These are phyloP conservation scores for Fissipunctia ypsillon DNA, from an alignment of 2,888 invertebrate species.

Conservation along the genomic window DNA sequence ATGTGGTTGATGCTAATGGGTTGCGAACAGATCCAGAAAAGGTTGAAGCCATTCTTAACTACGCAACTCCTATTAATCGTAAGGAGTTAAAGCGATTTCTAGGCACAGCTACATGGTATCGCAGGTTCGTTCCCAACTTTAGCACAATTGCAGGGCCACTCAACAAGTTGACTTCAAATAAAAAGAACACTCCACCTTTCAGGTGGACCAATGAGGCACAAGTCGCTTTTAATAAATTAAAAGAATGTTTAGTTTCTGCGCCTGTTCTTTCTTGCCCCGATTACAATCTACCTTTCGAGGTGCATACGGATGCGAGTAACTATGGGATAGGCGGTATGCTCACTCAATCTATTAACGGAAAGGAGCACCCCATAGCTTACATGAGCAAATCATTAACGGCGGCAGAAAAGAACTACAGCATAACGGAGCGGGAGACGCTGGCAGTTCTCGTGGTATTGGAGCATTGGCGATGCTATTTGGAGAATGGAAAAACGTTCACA, in stretches of 20 bases:
- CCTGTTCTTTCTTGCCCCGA: slow-evolving; percentile 10
- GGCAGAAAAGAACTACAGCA: slow-evolving; percentile 6
- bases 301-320: slow-evolving; percentile 10
- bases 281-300: slow-evolving; percentile 7
- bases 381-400: slow-evolving; percentile 6
- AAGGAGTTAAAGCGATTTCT: too few relatives aligned
- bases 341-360: background rate
- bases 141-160: too few relatives aligned
- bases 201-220: too few relatives aligned
- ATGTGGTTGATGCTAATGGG: slow-evolving; percentile 4
- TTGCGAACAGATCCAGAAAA: slow-evolving; percentile 3
- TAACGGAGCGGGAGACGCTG: slow-evolving; percentile 3
- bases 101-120: too few relatives aligned
- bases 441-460: background rate
- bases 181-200: too few relatives aligned
- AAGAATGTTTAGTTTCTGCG: background rate
- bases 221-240: too few relatives aligned
- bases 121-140: too few relatives aligned
- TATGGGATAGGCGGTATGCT: slow-evolving; percentile 11
- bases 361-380: slow-evolving; percentile 3
- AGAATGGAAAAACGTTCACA: slow-evolving; percentile 4
- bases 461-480: slow-evolving; percentile 9
- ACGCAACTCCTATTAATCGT: too few relatives aligned
- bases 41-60: background rate
- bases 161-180: too few relatives aligned